Percentiles rank a stretch among this genome's conserved stretches.
These are phyloP conservation scores for Fabriciana adippe DNA, from an alignment of 2,888 invertebrate genomes.

Conservation along the genomic window DNA sequence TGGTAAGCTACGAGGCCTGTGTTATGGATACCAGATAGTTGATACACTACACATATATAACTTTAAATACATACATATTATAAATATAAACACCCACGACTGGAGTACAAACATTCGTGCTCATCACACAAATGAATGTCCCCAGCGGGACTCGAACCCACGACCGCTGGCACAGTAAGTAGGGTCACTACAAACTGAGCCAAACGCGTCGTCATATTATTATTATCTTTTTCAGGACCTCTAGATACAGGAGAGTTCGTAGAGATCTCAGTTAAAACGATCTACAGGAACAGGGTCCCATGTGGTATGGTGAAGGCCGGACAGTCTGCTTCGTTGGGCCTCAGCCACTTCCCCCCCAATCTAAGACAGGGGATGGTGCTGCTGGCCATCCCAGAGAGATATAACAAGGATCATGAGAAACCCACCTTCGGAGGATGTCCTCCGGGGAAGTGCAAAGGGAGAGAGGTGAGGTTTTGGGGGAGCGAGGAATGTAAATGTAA, in stretches of 20 bases:
- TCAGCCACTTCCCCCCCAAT: constrained; percentile 82
- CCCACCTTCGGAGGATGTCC: constrained; percentile 50
- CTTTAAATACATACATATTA: too few relatives aligned
- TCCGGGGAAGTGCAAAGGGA: constrained; percentile 45
- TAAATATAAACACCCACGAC: too few relatives aligned
- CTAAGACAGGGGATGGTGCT: constrained; percentile 95
- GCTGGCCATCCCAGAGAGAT: constrained; percentile 73
- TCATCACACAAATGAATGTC: too few relatives aligned
- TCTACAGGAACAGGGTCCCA: constrained; percentile 96
- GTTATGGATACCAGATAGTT: too few relatives aligned
- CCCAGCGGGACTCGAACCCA: too few relatives aligned
- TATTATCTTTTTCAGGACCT: constrained; percentile 79
- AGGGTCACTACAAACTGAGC: too few relatives aligned
- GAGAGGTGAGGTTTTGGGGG: constrained; percentile 39
- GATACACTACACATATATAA: too few relatives aligned
- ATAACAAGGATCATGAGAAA: constrained; percentile 30
- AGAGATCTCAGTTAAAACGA: constrained; percentile 89
- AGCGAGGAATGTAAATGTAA: background rate
- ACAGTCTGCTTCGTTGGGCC: constrained; percentile 93
- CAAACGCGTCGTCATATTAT: too few relatives aligned
- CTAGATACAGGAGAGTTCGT: constrained; percentile 90
- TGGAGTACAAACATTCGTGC: too few relatives aligned
- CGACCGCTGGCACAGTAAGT: too few relatives aligned
- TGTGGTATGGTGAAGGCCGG: constrained; percentile 94
- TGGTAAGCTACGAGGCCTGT: too few relatives aligned